These are phyloP conservation scores for Drosophila eugracilis DNA, from an alignment of 1,140 invertebrate species.

Conservation along the genomic window DNA sequence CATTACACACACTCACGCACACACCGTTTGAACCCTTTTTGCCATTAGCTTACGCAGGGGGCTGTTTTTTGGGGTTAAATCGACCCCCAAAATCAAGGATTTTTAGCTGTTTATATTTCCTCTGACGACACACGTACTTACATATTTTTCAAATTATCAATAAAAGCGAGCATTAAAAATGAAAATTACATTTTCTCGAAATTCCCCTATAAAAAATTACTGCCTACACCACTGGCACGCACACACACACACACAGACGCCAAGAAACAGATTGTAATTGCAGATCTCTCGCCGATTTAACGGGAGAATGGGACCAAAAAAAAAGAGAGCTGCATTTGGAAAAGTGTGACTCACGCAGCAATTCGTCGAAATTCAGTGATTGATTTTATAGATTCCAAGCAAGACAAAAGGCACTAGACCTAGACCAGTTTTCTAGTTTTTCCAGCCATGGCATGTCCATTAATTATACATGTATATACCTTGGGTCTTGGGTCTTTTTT, in stretches of 20 bases:
- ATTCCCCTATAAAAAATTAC: neutral
- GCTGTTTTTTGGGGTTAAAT: neutral
- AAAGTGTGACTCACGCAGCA: constrained; percentile 32
- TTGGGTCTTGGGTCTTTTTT: constrained; percentile 14
- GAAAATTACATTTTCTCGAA: no score
- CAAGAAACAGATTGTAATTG: constrained; percentile 41
- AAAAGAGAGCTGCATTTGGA: constrained; percentile 7
- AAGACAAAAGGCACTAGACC: constrained; percentile 16
- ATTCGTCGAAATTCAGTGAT: constrained; percentile 40
- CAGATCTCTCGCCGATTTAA: constrained; percentile 34
- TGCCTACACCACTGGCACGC: constrained; percentile 7
- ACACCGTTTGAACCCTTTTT: constrained; percentile 41
- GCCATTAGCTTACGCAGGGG: constrained; percentile 2
- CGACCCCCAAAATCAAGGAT: neutral
- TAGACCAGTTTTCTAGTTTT: constrained; percentile 28
- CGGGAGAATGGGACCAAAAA: constrained; percentile 15
- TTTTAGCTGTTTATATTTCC: no score
- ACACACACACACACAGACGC: no score
- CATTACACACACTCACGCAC: constrained; percentile 54
- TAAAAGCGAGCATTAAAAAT: no score
- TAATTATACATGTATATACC: constrained; percentile 11
- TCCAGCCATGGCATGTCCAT: constrained; percentile 7
- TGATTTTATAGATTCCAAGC: constrained; percentile 41
- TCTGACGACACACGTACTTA: no score
- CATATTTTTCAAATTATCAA: no score